A percentile compares a stretch with the other conserved stretches of the same genome.
These are phyloP conservation scores for Eurosta solidaginis DNA, from an alignment of 1,140 invertebrate genomes.

Conservation along the genomic window DNA sequence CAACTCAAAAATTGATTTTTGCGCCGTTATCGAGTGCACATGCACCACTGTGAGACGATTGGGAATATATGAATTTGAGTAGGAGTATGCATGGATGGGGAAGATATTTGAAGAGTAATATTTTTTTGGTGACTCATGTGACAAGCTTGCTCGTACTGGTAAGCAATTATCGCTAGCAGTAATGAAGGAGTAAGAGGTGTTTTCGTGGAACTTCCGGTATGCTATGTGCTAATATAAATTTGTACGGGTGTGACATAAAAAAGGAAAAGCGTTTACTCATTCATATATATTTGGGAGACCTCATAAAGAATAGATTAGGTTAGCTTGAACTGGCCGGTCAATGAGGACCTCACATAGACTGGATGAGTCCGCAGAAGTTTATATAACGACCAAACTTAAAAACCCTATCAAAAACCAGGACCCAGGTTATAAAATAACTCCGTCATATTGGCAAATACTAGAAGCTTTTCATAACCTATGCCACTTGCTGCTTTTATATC, in stretches of 20 bases:
- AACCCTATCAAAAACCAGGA: too few species aligned
- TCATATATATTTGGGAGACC: background rate
- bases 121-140: background rate
- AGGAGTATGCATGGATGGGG: too few species aligned
- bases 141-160: slow-evolving; percentile 6
- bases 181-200: background rate
- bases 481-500: too few species aligned
- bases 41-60: background rate
- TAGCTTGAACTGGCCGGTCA: too few species aligned
- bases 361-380: too few species aligned
- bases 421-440: too few species aligned
- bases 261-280: background rate
- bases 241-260: background rate
- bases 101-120: background rate
- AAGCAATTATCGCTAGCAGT: slow-evolving; percentile 3
- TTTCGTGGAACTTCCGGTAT: background rate
- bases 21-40: too few species aligned
- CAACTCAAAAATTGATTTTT: too few species aligned
- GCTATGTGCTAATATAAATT: background rate
- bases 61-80: background rate
- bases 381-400: too few species aligned
- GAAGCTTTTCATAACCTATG: too few species aligned
- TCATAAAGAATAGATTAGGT: background rate
- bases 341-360: too few species aligned
- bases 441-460: too few species aligned